Conservation (phyloP, 2,888 invertebrate species). For the Acholoe squamosa region DNA sequence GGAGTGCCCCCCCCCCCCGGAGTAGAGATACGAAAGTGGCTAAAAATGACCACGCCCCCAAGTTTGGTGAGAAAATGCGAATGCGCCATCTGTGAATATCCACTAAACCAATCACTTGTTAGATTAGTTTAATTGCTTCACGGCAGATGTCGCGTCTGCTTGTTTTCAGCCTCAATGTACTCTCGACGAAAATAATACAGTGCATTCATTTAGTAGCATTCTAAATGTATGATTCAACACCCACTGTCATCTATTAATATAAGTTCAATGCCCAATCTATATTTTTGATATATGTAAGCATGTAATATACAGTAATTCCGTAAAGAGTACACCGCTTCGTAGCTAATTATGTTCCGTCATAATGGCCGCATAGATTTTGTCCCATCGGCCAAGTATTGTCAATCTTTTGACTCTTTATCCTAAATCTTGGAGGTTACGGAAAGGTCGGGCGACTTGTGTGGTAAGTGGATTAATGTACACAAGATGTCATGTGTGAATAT, state of each 20-base stretch:
- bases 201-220: no score
- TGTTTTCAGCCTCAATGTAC: no score
- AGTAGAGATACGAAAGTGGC: no score
- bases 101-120: no score
- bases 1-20: no score
- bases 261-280: not conserved
- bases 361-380: slow-evolving; percentile 64
- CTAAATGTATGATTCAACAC: no score
- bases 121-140: not conserved
- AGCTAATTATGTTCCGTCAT: slow-evolving; percentile 62
- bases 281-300: not conserved
- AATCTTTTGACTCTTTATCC: not conserved
- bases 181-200: no score
- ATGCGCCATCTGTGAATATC: no score
- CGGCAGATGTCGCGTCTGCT: not conserved
- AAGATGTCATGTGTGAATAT: not conserved
- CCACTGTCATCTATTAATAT: no score
- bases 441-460: not conserved
- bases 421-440: slow-evolving; percentile 12
- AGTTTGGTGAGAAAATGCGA: no score
- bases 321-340: not conserved
- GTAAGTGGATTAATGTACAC: not conserved
- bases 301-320: not conserved
- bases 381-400: slow-evolving; percentile 31
- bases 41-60: no score